A percentile compares a stretch with the other conserved stretches of the same genome.
Conservation (phyloP, 2,797 vertebrate species). For the Dermochelys coriacea region DNA sequence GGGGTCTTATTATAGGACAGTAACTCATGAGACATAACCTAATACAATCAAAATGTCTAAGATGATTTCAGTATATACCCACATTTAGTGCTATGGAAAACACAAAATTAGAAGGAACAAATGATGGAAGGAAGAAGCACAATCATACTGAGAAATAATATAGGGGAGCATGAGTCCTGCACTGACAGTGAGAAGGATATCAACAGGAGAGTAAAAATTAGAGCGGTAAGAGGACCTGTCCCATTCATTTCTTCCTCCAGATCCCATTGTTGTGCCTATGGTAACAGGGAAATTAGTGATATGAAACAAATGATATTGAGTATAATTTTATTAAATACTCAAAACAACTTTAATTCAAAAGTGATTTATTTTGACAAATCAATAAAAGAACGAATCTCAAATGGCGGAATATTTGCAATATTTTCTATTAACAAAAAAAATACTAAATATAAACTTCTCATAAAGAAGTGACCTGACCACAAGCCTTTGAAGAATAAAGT, state of each 20-base stretch:
- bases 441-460: neutral
- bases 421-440: rapidly evolving
- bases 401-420: neutral
- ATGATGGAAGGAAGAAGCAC: neutral
- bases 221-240: neutral
- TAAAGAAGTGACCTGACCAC: rapidly evolving
- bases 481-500: rapidly evolving
- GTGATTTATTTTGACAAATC: neutral
- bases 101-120: neutral
- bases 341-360: neutral
- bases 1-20: neutral
- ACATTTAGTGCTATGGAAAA: neutral
- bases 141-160: neutral
- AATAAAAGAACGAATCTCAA: neutral
- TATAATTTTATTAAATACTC: neutral
- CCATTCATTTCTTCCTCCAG: neutral
- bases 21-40: neutral
- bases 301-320: neutral
- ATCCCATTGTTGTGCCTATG: neutral
- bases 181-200: neutral
- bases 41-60: neutral
- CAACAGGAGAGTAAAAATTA: neutral
- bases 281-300: neutral
- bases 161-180: neutral
- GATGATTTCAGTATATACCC: neutral